Percentiles rank a stretch among this genome's conserved stretches.
Conservation (phyloP, 1,140 invertebrate genomes). For the Drosophila kurseongensis region DNA sequence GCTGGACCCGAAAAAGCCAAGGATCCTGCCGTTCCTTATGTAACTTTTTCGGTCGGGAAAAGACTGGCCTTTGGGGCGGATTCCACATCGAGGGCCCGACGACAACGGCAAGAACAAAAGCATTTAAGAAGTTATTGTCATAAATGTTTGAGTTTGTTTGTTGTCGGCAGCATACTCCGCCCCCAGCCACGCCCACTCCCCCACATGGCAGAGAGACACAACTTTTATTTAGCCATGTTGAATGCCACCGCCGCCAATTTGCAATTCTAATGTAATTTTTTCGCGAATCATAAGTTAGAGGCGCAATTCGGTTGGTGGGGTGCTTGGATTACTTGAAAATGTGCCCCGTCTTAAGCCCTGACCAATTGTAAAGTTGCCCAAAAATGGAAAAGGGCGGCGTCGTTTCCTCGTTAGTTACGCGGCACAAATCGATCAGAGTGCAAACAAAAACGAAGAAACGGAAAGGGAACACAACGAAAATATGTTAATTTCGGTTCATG, state of each 20-base stretch:
- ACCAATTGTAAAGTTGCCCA: conserved; percentile 65
- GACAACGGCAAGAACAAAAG: conserved; percentile 67
- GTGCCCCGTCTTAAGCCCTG: conserved; percentile 38
- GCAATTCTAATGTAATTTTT: conserved; percentile 83
- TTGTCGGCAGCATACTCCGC: conserved; percentile 22
- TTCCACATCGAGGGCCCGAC: conserved; percentile 35
- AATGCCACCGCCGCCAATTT: conserved; percentile 68
- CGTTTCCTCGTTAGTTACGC: conserved; percentile 51
- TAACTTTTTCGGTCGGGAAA: conserved; percentile 12
- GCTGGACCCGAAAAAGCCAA: conserved; percentile 35
- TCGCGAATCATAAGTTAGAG: conserved; percentile 81
- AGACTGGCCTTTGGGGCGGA: conserved; percentile 3
- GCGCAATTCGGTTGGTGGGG: conserved; percentile 22
- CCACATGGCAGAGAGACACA: conserved; percentile 62
- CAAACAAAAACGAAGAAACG: conserved; percentile 40
- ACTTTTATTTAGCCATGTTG: conserved; percentile 76
- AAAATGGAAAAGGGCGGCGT: conserved; percentile 5
- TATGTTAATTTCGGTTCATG: conserved; percentile 73
- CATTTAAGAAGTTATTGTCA: conserved; percentile 83
- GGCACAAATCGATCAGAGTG: conserved; percentile 72
- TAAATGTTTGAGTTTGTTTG: conserved; percentile 81
- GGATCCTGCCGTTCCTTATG: conserved; percentile 56
- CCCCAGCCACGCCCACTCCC: background rate
- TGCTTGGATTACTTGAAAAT: conserved; percentile 54
- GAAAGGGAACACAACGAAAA: conserved; percentile 44